Evolutionary conservation across 2,888 invertebrate genomes (phyloP).

Genomic region (Achlya flavicornis): DNA sequence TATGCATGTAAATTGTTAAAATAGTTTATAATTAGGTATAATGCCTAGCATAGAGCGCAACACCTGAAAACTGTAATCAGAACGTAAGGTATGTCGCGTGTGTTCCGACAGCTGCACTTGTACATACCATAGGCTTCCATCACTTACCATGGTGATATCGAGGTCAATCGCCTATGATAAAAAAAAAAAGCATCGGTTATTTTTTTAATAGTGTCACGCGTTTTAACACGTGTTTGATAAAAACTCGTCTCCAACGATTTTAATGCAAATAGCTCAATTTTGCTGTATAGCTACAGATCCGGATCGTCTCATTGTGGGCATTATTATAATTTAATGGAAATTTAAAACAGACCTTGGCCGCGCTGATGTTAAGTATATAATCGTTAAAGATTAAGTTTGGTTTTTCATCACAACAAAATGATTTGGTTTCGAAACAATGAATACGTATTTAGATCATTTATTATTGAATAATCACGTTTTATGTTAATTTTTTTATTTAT

Average conservation of each 20-base stretch:
- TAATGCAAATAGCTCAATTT: neutral
- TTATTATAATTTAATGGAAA: constrained; percentile 1
- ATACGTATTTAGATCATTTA: constrained; percentile 8
- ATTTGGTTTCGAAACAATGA: constrained; percentile 2
- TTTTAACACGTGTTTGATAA: neutral
- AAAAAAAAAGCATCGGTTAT: no score
- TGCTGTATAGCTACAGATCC: neutral
- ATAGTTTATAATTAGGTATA: no score
- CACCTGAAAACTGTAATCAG: no score
- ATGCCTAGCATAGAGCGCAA: no score
- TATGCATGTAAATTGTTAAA: no score
- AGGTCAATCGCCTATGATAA: no score
- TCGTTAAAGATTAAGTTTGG: neutral
- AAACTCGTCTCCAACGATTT: neutral
- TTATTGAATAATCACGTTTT: neutral
- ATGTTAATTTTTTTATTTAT: neutral
- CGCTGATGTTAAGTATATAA: neutral
- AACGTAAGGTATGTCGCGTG: no score
- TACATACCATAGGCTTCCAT: no score
- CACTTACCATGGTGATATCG: no score
- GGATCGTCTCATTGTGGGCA: neutral
- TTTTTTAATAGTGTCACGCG: neutral
- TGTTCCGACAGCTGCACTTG: no score
- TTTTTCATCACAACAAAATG: neutral
- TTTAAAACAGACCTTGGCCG: neutral